Base-by-base conservation (phyloP, 2,888 invertebrate genomes). In the Drosophila glabriapex region DNA sequence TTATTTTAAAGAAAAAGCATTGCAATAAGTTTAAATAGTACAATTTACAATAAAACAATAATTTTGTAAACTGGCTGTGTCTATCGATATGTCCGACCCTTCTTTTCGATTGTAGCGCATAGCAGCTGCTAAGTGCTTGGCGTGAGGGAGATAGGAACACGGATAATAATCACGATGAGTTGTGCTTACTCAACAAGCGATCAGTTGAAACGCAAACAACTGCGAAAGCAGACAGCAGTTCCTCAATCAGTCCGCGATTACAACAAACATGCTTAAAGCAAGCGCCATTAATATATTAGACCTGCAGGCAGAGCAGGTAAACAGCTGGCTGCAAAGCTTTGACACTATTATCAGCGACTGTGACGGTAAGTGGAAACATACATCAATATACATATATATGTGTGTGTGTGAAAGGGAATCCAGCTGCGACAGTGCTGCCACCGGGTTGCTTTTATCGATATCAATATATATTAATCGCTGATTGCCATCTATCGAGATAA, bases 301-400 rank as follows among this genome's bases (percentile, higher is more conserved):
- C 69, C 93, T 95, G 22, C 90, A 94, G 4, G 94, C 94, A 89
- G 94, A 94, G 39, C 95, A 95, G 90, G 93, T 96, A 53, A 93
- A 94, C 89, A 94, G 94, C 68, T 96, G 96, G 93, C 83, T 97
- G 39, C 94, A 96, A 82, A 95, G 96, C 31, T 96, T 97, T 88
- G 97, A 98, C 90, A 96, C 96, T 41, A 96, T 98, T 76, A 94
- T 98, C 83, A 96, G 96, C 61, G 98, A 98, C 91, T 97, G 97
- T 93, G 97, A 98, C 94, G 97, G 98, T 96, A 93, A 94, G 94
- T 90, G 62, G 16, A n/a, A 14, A 10, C 19, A 52, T 22, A 16
- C 25, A 10, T 1, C 9, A 0, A 19, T 12, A n/a, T 5, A 29
- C 2, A 25, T 29, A 12, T 28, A 50, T 58, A 65, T 61, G 49